These are phyloP conservation scores for Formicarius rufipectus DNA, from an alignment of 2,113 vertebrate genomes.

Conservation along the genomic window DNA sequence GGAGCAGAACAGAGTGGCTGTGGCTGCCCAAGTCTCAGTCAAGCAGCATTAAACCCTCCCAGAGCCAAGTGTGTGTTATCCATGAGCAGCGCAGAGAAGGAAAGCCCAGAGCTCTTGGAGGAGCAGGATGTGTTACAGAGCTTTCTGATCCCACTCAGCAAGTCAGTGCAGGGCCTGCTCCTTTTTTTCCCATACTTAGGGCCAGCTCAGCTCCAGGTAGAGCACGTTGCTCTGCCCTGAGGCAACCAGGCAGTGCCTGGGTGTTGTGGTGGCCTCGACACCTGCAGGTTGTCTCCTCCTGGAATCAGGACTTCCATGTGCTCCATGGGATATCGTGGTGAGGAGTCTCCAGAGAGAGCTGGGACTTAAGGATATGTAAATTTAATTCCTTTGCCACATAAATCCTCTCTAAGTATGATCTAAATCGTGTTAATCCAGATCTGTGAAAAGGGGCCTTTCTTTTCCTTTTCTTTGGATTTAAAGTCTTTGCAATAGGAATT, in stretches of 20 bases:
- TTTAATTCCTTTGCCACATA: conserved; percentile 15
- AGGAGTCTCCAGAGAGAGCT: background rate
- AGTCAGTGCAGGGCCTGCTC: background rate
- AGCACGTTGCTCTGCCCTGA: rapidly evolving
- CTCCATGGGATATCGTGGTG: rapidly evolving
- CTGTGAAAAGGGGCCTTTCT: background rate
- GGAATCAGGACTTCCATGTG: rapidly evolving
- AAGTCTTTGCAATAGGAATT: background rate
- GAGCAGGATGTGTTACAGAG: conserved; percentile 6
- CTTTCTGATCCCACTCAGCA: background rate
- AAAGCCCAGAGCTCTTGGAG: conserved; percentile 42
- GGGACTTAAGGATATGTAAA: conserved; percentile 9
- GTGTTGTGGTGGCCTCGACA: rapidly evolving
- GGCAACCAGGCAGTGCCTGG: background rate
- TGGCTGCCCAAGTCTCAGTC: conserved; percentile 42
- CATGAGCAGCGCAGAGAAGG: conserved; percentile 1
- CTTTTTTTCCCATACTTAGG: background rate
- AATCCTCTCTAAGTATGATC: conserved; percentile 20
- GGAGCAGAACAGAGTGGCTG: conserved; percentile 9
- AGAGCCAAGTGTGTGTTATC: conserved; percentile 25
- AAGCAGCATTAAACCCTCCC: background rate
- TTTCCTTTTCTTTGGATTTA: background rate
- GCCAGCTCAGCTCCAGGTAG: background rate
- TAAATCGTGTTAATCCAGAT: conserved; percentile 15
- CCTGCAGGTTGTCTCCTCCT: background rate